phyloP scores from a whole-genome alignment of 2,113 vertebrate species.

The Engystomops pustulosus region DNA sequence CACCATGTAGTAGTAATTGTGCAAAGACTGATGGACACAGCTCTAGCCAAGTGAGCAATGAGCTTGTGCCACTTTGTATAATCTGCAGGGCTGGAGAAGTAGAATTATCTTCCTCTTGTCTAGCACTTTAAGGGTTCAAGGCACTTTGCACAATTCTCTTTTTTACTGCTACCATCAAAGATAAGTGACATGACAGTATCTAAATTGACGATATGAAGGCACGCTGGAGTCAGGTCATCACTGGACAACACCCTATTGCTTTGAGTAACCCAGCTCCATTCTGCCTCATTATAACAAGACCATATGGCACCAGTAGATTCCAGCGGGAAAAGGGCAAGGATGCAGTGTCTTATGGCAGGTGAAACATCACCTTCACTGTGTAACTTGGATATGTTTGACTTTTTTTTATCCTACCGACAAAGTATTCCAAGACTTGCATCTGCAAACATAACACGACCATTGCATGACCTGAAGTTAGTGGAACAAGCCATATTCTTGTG shows the following conservation, averaged over 20 bases:
- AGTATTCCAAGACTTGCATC: not conserved
- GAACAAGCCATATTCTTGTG: slow-evolving; percentile 21
- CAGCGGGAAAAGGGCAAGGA: not conserved
- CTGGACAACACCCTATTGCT: slow-evolving; percentile 49
- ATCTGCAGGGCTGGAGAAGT: slow-evolving; percentile 20
- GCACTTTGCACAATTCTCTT: slow-evolving; percentile 53
- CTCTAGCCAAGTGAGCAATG: not conserved
- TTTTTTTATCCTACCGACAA: not conserved
- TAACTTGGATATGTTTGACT: not conserved
- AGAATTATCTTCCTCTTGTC: not conserved
- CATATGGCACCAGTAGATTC: slow-evolving; percentile 44
- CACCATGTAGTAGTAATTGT: slow-evolving; percentile 26
- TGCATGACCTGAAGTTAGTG: slow-evolving; percentile 6
- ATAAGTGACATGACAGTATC: not conserved
- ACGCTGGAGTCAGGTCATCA: slow-evolving; percentile 48
- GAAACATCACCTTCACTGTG: not conserved
- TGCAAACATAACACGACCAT: not conserved
- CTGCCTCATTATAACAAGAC: slow-evolving; percentile 21
- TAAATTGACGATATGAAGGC: slow-evolving; percentile 36
- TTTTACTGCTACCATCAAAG: not conserved
- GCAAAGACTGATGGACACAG: slow-evolving; percentile 22
- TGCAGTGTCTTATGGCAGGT: not conserved
- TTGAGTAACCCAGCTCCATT: slow-evolving; percentile 44
- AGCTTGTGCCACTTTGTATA: slow-evolving; percentile 16
- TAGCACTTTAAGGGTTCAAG: slow-evolving; percentile 44